Base-by-base conservation (phyloP, 2,797 vertebrate genomes). In the Crocidura indochinensis region DNA sequence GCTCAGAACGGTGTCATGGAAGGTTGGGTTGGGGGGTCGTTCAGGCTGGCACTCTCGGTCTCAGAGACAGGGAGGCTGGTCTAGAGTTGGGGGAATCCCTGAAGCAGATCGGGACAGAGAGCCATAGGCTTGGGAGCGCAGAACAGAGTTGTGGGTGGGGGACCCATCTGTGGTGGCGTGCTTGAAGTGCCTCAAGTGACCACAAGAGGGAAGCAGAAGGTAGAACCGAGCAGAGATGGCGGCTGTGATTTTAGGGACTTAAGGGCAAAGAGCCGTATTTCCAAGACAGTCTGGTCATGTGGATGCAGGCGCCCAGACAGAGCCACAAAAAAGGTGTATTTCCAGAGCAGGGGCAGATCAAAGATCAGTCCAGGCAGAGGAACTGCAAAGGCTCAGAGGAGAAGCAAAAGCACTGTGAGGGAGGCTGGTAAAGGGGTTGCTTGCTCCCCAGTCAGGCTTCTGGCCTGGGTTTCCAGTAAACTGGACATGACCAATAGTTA, bases 141-240 rank as follows among this genome's bases (percentile, higher is more conserved):
- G 14, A 19, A 20, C 10, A 10, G 51, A 49, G 47, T 19, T 3
- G n/a, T 53, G 15, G 15, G n/a, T 11, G 29, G 11, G 22, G 46
- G 6, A 3, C 20, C 9, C 12, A 7, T 26, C 60, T 64, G 60
- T 6, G 22, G 24, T 26, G 24, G 60, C 71, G 8, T 4, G 29
- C 24, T 27, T 88, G 84, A 65, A 72, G 15, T 46, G 3, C 38
- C 15, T 0, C 8, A 6, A 38, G 38, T 72, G 67, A 51, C 84
- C 95, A 94, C 85, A 0, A 0, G 69, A 49, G 27, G 82, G 68
- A 31, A 88, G 93, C 78, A 92, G 84, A 89, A 73, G 74, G 26
- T n/a, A 87, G 64, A 15, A 38, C 9, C 51, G 17, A 12, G 51
- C 11, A 53, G 10, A 14, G 17, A 17, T 4, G 10, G 51, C 12